Percentiles rank a stretch among this genome's conserved stretches.
These are phyloP conservation scores for Aviceda subcristata DNA, from an alignment of 2,113 vertebrate genomes.

Conservation along the genomic window DNA sequence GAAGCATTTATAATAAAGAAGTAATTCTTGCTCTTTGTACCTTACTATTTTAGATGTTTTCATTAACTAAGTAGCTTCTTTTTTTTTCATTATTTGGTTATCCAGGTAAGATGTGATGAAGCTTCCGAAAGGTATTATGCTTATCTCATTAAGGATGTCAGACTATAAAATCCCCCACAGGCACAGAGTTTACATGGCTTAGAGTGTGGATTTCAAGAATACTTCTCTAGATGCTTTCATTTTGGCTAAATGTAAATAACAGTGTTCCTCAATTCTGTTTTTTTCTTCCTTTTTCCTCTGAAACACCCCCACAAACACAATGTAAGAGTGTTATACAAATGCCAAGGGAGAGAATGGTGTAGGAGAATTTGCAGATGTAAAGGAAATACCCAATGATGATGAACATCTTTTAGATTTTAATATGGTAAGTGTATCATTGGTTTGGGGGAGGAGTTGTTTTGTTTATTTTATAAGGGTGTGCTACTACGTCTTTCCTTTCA, in stretches of 20 bases:
- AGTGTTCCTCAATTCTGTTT: constrained; percentile 52
- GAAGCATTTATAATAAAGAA: background rate
- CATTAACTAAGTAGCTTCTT: background rate
- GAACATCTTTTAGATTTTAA: constrained; percentile 81
- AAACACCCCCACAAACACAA: constrained; percentile 55
- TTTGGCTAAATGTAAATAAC: constrained; percentile 28
- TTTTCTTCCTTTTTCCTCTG: constrained; percentile 6
- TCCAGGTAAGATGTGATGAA: background rate
- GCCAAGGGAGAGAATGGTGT: constrained; percentile 76
- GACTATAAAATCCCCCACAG: background rate
- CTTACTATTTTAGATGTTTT: background rate
- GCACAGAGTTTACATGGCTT: background rate
- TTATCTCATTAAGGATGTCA: background rate
- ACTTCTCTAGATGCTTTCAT: background rate
- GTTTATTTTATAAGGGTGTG: background rate
- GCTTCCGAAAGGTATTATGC: background rate
- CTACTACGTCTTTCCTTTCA: background rate
- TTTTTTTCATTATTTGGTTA: background rate
- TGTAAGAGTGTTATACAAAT: constrained; percentile 75
- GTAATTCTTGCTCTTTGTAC: background rate
- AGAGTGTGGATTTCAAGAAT: background rate
- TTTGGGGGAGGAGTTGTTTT: constrained; percentile 10
- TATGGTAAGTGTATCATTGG: constrained; percentile 74
- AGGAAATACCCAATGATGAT: constrained; percentile 73
- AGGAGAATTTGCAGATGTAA: constrained; percentile 74